Conservation (phyloP, 2,888 invertebrate genomes). For the Rhorus exstirpatorius region DNA sequence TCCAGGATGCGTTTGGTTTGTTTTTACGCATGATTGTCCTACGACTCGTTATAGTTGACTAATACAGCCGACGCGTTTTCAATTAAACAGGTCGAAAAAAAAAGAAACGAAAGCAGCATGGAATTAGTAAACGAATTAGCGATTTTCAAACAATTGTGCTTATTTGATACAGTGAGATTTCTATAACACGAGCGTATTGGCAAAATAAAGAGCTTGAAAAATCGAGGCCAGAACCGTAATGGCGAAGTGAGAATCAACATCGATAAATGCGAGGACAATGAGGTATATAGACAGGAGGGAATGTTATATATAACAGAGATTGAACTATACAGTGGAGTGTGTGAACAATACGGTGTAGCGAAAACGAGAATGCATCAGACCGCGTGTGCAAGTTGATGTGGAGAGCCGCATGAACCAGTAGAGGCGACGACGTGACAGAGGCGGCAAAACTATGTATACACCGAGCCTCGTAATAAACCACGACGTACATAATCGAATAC, state of each 20-base stretch:
- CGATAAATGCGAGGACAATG: conserved; percentile 8
- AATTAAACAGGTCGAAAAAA: no score
- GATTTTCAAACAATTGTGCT: neutral
- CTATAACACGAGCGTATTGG: neutral
- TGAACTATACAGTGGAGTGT: conserved; percentile 8
- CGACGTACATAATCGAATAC: conserved; percentile 84
- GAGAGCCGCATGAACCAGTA: conserved; percentile 29
- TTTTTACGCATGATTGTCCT: no score
- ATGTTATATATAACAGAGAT: conserved; percentile 7
- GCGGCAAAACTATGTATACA: conserved; percentile 52
- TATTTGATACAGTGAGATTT: neutral
- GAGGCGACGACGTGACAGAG: conserved; percentile 61
- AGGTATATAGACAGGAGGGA: neutral
- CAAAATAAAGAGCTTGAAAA: conserved; percentile 26
- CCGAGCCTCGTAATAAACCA: conserved; percentile 81
- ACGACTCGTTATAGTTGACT: no score
- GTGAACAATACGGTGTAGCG: neutral
- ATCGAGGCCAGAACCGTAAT: conserved; percentile 11
- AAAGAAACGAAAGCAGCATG: no score
- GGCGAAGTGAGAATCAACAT: neutral
- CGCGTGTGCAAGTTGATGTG: conserved; percentile 41
- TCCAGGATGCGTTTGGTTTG: no score
- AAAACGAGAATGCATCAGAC: conserved; percentile 43
- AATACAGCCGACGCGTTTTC: no score
- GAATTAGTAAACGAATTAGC: no score